phyloP scores from a whole-genome alignment of 2,113 vertebrate genomes.

The Mus spicilegus region DNA sequence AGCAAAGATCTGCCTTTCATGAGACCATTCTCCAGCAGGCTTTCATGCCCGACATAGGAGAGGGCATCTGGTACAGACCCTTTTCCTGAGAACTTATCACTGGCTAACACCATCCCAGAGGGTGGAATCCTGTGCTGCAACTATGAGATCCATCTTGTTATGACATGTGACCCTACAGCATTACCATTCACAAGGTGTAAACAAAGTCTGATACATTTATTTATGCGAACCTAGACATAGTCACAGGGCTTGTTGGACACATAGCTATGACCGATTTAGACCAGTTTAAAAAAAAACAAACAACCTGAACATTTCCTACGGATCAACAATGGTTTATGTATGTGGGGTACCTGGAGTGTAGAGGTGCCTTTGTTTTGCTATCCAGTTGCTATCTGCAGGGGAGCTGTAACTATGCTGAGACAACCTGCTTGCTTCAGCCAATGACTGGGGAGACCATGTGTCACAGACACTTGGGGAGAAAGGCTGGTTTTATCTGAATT shows the following conservation, averaged over 20 bases:
- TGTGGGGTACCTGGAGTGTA: slow-evolving; percentile 53
- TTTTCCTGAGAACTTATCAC: slow-evolving; percentile 60
- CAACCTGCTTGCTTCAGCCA: not conserved
- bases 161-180: fast-evolving
- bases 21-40: not conserved
- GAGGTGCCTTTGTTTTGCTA: not conserved
- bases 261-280: slow-evolving; percentile 14
- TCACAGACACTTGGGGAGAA: not conserved
- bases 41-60: not conserved
- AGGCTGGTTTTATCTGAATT: not conserved
- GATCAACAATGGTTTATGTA: not conserved
- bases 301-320: not conserved
- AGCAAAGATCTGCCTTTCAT: not conserved
- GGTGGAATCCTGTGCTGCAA: fast-evolving
- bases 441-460: not conserved
- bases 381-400: slow-evolving; percentile 15
- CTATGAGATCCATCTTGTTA: fast-evolving
- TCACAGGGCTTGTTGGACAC: slow-evolving; percentile 42
- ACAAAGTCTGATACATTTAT: not conserved
- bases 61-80: slow-evolving; percentile 20
- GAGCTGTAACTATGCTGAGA: not conserved
- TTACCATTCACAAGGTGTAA: not conserved
- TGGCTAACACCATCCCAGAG: not conserved
- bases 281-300: slow-evolving; percentile 5
- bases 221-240: slow-evolving; percentile 41